Percentiles rank a stretch among this genome's conserved stretches.
These are phyloP conservation scores for Scatophagus argus DNA, from an alignment of 2,113 vertebrate genomes.

Conservation along the genomic window DNA sequence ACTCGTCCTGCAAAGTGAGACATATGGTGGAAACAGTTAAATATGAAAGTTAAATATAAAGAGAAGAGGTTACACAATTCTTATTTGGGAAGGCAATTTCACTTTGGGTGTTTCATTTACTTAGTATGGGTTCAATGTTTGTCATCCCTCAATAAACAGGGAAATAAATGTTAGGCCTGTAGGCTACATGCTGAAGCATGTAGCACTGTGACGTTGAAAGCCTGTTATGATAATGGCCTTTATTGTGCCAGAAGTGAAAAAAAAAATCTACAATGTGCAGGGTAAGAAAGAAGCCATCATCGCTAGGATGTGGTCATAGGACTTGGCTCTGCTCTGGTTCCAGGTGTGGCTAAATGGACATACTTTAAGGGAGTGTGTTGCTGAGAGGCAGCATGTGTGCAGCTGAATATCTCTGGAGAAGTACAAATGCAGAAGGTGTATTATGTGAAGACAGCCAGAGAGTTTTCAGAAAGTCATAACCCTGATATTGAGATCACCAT, in stretches of 20 bases:
- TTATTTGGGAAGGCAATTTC: background rate
- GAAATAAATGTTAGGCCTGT: background rate
- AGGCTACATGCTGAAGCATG: background rate
- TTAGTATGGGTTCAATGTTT: background rate
- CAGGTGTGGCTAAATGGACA: background rate
- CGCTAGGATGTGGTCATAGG: background rate
- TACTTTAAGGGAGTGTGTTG: background rate
- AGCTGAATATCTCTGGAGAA: background rate
- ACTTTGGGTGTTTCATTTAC: background rate
- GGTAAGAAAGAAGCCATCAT: background rate
- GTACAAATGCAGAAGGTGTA: background rate
- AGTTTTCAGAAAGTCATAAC: background rate
- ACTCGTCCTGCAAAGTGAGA: slow-evolving; percentile 84
- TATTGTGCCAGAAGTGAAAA: too few species aligned
- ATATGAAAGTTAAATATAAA: background rate
- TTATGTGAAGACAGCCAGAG: background rate
- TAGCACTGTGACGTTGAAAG: background rate
- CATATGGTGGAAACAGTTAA: background rate
- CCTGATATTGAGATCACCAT: background rate
- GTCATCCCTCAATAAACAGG: background rate
- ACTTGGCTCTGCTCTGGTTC: slow-evolving; percentile 5
- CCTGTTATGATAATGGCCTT: background rate
- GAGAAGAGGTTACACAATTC: background rate
- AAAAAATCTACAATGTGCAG: background rate
- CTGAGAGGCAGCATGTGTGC: background rate